phyloP scores from a whole-genome alignment of 2,113 vertebrate genomes.

The Hystrix brachyura region DNA sequence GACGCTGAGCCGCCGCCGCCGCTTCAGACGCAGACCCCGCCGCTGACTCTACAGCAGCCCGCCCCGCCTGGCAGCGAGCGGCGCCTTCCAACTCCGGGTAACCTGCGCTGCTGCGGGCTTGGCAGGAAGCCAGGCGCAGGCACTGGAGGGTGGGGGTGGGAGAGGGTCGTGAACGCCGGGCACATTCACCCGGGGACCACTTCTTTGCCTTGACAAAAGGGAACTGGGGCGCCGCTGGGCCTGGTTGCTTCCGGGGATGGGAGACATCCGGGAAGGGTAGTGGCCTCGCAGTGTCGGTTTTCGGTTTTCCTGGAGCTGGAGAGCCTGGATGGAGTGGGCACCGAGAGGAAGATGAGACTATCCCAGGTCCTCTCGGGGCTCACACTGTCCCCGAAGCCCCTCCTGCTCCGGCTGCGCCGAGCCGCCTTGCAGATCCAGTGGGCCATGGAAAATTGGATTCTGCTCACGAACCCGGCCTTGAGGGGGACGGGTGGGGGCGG shows the following conservation, averaged over 20 bases:
- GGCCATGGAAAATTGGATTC: conserved; percentile 82
- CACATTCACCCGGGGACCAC: neutral
- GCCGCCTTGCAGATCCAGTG: conserved; percentile 61
- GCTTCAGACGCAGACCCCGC: conserved; percentile 71
- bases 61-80: conserved; percentile 78
- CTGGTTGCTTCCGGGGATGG: conserved; percentile 73
- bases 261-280: conserved; percentile 63
- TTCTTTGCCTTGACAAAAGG: conserved; percentile 65
- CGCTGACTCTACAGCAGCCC: conserved; percentile 61
- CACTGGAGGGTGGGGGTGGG: neutral
- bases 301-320: conserved; percentile 61
- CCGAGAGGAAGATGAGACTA: neutral
- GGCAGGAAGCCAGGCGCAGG: conserved; percentile 85
- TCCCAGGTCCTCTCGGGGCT: neutral
- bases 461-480: conserved; percentile 75
- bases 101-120: conserved; percentile 72
- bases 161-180: neutral
- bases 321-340: neutral
- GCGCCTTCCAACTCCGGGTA: conserved; percentile 83
- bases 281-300: conserved; percentile 33
- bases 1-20: conserved; percentile 88
- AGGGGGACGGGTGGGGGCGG: conserved; percentile 35
- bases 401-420: neutral
- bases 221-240: conserved; percentile 73
- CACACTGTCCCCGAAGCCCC: neutral